Percentiles rank a stretch among this genome's conserved stretches.
phyloP scores from a whole-genome alignment of 2,797 vertebrate species.

The Accipiter superciliosus region DNA sequence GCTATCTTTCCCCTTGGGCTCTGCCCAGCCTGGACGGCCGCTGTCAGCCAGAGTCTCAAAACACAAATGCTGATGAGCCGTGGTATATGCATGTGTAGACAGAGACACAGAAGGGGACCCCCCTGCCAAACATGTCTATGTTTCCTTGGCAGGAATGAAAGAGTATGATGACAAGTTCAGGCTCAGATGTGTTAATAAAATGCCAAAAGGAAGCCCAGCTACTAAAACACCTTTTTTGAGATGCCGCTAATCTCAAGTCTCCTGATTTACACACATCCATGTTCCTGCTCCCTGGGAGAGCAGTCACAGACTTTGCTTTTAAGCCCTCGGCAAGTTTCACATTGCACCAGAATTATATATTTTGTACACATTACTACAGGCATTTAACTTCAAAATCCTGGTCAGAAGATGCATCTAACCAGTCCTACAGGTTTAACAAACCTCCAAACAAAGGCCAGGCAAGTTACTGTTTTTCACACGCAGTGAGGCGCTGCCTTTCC shows the following conservation, averaged over 20 bases:
- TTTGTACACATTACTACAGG: neutral
- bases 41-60: neutral
- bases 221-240: neutral
- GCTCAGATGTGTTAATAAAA: neutral
- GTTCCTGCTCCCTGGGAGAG: neutral
- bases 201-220: neutral
- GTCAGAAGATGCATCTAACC: neutral
- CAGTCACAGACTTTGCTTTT: neutral
- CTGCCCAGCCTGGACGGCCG: neutral
- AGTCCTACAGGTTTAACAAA: neutral
- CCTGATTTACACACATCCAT: neutral
- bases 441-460: neutral
- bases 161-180: neutral
- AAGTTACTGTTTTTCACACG: neutral
- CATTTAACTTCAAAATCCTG: neutral
- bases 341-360: neutral
- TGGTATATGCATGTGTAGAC: rapidly evolving
- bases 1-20: rapidly evolving
- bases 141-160: neutral
- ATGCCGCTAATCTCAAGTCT: neutral
- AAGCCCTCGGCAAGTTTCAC: neutral
- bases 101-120: neutral
- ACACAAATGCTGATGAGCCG: neutral
- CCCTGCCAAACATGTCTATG: neutral
- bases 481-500: neutral